phyloP scores from a whole-genome alignment of 2,888 invertebrate genomes.

The Myathropa florea region DNA sequence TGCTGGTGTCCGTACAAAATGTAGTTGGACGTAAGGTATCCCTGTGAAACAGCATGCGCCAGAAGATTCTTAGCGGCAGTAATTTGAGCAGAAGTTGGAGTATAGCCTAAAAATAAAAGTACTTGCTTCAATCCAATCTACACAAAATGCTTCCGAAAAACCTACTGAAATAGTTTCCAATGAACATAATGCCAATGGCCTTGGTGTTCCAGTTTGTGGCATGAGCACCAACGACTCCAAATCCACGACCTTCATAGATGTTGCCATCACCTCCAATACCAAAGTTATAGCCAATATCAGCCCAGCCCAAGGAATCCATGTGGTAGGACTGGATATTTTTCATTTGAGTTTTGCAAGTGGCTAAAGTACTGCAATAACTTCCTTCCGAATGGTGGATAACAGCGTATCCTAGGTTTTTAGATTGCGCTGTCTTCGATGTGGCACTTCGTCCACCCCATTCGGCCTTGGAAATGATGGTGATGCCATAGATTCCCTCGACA shows the following conservation, averaged over 20 bases:
- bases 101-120: constrained; percentile 52
- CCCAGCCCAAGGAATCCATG: constrained; percentile 76
- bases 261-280: constrained; percentile 77
- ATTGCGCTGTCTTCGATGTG: constrained; percentile 70
- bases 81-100: constrained; percentile 73
- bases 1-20: constrained; percentile 77
- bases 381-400: constrained; percentile 76
- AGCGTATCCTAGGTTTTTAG: constrained; percentile 73
- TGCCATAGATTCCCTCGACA: constrained; percentile 29
- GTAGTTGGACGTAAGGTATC: constrained; percentile 74
- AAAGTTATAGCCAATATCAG: constrained; percentile 78
- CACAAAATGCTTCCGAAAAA: not conserved
- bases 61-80: constrained; percentile 74
- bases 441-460: constrained; percentile 77
- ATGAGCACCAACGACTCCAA: constrained; percentile 76
- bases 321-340: constrained; percentile 77
- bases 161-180: constrained; percentile 72
- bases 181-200: constrained; percentile 77
- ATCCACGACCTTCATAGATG: constrained; percentile 78
- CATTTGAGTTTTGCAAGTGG: constrained; percentile 75
- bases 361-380: constrained; percentile 73
- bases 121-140: not conserved
- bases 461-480: constrained; percentile 74
- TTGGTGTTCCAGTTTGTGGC: constrained; percentile 76
- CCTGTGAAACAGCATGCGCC: constrained; percentile 73